Conservation (phyloP, 2,797 vertebrate species). For the Argentina silus region DNA sequence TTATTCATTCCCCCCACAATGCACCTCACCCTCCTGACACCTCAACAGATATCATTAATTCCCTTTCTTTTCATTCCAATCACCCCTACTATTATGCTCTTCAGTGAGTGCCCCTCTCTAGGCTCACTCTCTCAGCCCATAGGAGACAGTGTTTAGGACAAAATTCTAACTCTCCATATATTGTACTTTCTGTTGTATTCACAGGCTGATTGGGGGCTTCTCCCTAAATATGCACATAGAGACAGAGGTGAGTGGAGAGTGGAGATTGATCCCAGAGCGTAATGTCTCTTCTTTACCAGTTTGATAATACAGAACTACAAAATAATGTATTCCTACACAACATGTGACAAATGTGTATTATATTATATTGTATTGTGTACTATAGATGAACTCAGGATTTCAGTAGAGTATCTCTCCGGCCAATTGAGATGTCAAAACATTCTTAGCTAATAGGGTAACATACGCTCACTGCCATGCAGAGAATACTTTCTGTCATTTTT, state of each 20-base stretch:
- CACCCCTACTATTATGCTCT: not conserved
- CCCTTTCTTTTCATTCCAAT: not conserved
- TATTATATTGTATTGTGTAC: not conserved
- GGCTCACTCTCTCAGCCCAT: not conserved
- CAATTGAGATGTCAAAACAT: not conserved
- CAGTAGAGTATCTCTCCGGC: not conserved
- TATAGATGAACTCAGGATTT: not conserved
- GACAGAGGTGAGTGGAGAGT: not conserved
- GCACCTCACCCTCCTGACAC: constrained; percentile 1
- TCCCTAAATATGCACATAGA: not conserved
- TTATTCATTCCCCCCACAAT: constrained; percentile 8
- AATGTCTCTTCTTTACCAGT: not conserved
- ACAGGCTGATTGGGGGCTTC: not conserved
- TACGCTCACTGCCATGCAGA: not conserved
- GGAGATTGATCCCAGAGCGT: not conserved
- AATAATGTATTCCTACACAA: not conserved
- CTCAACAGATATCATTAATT: not conserved
- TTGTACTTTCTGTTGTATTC: not conserved
- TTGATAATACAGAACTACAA: not conserved
- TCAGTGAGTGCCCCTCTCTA: not conserved
- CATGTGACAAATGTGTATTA: not conserved
- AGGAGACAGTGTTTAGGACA: not conserved
- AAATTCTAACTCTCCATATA: not conserved
- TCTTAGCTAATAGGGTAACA: not conserved
- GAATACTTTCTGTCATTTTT: not conserved